Percentiles rank a stretch among this genome's conserved stretches.
These are phyloP conservation scores for Rostratula benghalensis DNA, from an alignment of 2,113 vertebrate genomes.

Conservation along the genomic window DNA sequence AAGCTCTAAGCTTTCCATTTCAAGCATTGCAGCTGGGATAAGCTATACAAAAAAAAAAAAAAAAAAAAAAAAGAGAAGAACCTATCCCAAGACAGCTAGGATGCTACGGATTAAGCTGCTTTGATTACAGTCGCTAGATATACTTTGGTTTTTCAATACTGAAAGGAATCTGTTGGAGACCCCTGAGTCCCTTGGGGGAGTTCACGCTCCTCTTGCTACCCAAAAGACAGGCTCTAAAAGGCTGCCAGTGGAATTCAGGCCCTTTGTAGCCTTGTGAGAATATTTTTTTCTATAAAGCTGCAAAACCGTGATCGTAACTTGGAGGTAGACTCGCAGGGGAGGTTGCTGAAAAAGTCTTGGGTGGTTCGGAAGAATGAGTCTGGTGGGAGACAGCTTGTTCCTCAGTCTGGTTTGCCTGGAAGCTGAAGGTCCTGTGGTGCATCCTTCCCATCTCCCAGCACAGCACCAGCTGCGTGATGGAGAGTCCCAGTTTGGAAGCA, in stretches of 20 bases:
- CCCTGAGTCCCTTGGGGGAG: neutral
- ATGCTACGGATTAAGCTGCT: neutral
- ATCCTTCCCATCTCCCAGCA: neutral
- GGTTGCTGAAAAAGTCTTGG: neutral
- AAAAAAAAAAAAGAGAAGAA: neutral
- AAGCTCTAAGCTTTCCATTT: neutral
- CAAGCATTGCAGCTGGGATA: neutral
- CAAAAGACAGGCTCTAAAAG: constrained; percentile 49
- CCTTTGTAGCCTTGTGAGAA: neutral
- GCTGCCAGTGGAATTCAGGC: constrained; percentile 52
- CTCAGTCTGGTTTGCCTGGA: neutral
- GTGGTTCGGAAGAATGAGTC: neutral
- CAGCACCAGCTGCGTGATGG: neutral
- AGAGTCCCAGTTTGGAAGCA: neutral
- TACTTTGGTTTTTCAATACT: constrained; percentile 63
- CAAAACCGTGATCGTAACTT: neutral
- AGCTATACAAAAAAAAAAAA: constrained; percentile 9
- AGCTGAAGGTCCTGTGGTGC: neutral
- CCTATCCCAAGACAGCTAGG: constrained; percentile 30
- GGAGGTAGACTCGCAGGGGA: constrained; percentile 11
- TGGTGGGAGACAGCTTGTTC: neutral
- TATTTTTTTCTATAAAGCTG: constrained; percentile 56
- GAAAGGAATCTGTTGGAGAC: constrained; percentile 16
- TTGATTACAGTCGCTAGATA: constrained; percentile 29
- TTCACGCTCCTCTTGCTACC: constrained; percentile 5